phyloP scores from a whole-genome alignment of 2,113 vertebrate species.

The Limnothrissa miodon region DNA sequence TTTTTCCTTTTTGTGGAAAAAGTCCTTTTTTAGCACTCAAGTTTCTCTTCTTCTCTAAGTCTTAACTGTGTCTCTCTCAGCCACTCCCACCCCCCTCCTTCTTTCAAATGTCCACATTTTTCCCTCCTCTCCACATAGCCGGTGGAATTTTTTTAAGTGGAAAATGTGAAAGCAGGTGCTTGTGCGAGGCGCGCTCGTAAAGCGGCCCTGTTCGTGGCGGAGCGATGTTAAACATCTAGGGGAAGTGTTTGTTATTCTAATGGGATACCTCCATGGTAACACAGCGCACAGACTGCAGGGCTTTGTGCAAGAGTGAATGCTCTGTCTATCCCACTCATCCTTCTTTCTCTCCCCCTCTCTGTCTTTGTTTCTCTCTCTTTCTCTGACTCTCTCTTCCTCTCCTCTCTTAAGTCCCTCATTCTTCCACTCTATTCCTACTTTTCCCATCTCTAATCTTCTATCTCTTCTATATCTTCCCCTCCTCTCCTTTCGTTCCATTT shows the following conservation, averaged over 20 bases:
- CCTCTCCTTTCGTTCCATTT: neutral
- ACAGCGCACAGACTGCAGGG: slow-evolving; percentile 66
- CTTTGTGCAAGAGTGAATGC: slow-evolving; percentile 65
- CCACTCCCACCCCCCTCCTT: slow-evolving; percentile 25
- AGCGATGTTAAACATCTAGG: slow-evolving; percentile 71
- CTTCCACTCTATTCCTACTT: neutral
- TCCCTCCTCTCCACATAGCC: slow-evolving; percentile 25
- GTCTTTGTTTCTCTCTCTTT: neutral
- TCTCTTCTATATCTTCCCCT: too few species aligned
- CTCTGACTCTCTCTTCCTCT: neutral
- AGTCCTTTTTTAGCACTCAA: slow-evolving; percentile 60
- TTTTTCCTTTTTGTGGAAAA: slow-evolving; percentile 42
- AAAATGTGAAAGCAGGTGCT: slow-evolving; percentile 72
- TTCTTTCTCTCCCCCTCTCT: neutral
- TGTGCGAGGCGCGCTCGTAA: slow-evolving; percentile 52
- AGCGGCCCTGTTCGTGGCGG: slow-evolving; percentile 60
- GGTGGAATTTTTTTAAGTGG: slow-evolving; percentile 67
- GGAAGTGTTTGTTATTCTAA: slow-evolving; percentile 75
- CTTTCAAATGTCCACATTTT: slow-evolving; percentile 36
- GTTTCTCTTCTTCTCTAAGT: slow-evolving; percentile 45
- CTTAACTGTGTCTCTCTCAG: neutral
- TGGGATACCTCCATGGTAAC: slow-evolving; percentile 70
- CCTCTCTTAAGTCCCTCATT: neutral
- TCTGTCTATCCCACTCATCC: slow-evolving; percentile 58
- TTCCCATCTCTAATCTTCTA: neutral